Percentiles rank a stretch among this genome's conserved stretches.
Evolutionary conservation across 2,888 invertebrate species (phyloP).

Genomic region (Dasypogon diadema): DNA sequence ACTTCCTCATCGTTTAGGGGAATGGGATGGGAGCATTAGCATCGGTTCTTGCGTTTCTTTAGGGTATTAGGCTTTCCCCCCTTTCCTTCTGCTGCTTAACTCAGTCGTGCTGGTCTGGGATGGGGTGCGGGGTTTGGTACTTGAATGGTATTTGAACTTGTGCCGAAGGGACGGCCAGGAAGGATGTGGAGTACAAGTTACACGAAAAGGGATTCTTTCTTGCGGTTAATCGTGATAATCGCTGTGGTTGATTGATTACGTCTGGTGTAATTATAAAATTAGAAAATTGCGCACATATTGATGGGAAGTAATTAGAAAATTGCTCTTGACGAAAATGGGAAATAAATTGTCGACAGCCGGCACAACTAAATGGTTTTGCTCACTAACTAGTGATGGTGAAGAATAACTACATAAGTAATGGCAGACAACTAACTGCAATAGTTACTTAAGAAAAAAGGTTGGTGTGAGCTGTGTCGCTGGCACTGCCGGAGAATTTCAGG

Average conservation of each 20-base stretch:
- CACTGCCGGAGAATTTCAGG: too few relatives aligned
- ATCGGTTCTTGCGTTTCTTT: not conserved
- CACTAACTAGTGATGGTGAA: too few relatives aligned
- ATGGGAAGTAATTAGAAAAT: not conserved
- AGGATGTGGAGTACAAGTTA: not conserved
- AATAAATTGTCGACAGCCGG: too few relatives aligned
- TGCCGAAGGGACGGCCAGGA: not conserved
- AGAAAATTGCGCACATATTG: not conserved
- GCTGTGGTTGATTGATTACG: constrained; percentile 42
- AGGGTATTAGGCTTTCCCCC: not conserved
- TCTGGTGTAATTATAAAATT: constrained; percentile 21
- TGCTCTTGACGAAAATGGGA: not conserved
- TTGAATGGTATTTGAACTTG: not conserved
- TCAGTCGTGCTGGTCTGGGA: constrained; percentile 10
- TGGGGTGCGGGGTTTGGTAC: constrained; percentile 34
- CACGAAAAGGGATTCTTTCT: constrained; percentile 8
- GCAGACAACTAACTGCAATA: too few relatives aligned
- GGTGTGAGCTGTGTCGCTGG: too few relatives aligned
- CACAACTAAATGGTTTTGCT: too few relatives aligned
- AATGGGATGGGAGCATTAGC: not conserved
- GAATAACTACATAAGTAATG: too few relatives aligned
- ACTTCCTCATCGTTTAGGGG: too few relatives aligned
- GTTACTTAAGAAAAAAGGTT: too few relatives aligned
- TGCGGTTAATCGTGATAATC: constrained; percentile 47
- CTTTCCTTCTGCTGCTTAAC: not conserved